Evolutionary conservation across 2,888 invertebrate species (phyloP).

Genomic region (Acleris laterana): DNA sequence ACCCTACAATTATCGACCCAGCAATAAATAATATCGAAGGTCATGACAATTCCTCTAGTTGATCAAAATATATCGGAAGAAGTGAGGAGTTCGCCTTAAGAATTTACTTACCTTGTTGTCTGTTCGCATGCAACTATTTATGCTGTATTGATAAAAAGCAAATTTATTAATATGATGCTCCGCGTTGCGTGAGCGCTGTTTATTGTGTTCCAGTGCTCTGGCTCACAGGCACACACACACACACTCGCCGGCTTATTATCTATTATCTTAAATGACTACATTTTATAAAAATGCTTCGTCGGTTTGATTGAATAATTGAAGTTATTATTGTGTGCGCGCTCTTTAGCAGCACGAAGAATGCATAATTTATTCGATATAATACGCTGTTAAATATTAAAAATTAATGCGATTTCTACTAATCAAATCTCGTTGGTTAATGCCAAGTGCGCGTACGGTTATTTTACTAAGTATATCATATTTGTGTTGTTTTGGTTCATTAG

Average conservation of each 20-base stretch:
- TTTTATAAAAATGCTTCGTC: slow-evolving; percentile 30
- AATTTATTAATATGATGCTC: slow-evolving; percentile 64
- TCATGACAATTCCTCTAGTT: not conserved
- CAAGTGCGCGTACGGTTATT: not conserved
- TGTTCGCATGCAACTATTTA: slow-evolving; percentile 41
- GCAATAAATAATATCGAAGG: not conserved
- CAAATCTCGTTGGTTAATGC: not conserved
- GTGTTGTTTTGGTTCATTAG: too few species aligned
- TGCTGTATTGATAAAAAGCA: slow-evolving; percentile 58
- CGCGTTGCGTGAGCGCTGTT: slow-evolving; percentile 53
- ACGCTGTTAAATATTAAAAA: not conserved
- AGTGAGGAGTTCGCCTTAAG: slow-evolving; percentile 31
- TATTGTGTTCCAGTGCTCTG: slow-evolving; percentile 44
- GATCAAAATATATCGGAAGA: not conserved
- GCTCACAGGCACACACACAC: slow-evolving; percentile 39
- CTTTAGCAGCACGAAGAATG: not conserved
- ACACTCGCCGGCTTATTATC: slow-evolving; percentile 23
- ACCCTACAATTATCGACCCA: too few species aligned
- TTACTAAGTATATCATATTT: not conserved
- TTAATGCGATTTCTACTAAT: not conserved
- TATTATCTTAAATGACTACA: slow-evolving; percentile 33
- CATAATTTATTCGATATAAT: not conserved
- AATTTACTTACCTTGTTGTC: slow-evolving; percentile 34
- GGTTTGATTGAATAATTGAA: slow-evolving; percentile 24
- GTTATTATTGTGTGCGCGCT: slow-evolving; percentile 3